Evolutionary conservation across 2,113 vertebrate genomes (phyloP).

Genomic region (Cynopterus brachyotis): DNA sequence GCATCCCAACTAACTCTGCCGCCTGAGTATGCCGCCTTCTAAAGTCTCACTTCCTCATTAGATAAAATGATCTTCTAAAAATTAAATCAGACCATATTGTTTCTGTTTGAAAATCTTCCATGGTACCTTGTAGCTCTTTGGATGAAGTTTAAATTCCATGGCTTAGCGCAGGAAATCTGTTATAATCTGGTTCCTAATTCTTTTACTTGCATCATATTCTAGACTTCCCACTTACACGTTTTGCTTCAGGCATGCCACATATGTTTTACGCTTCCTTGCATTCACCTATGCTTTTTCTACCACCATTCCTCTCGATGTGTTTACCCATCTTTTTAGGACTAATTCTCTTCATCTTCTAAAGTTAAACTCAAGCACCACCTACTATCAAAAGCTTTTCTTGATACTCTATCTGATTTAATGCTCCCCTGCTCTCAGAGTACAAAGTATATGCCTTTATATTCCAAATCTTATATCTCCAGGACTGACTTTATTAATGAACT

Average conservation of each 20-base stretch:
- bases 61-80: not conserved
- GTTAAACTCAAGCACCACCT: not conserved
- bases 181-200: not conserved
- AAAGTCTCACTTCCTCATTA: not conserved
- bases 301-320: not conserved
- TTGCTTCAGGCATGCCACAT: not conserved
- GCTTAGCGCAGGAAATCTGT: not conserved
- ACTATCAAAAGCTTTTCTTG: slow-evolving; percentile 7
- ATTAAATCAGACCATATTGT: not conserved
- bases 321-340: not conserved
- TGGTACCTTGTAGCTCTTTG: not conserved
- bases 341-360: not conserved
- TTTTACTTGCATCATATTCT: not conserved
- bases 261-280: not conserved
- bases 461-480: not conserved
- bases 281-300: not conserved
- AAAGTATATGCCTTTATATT: not conserved
- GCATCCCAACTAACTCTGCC: not conserved
- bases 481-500: not conserved
- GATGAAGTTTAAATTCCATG: not conserved
- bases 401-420: not conserved
- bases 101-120: not conserved
- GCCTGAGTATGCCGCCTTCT: not conserved
- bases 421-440: not conserved
- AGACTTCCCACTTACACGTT: not conserved